phyloP scores from a whole-genome alignment of 23 tunicate species.

The Trididemnum clinides region DNA sequence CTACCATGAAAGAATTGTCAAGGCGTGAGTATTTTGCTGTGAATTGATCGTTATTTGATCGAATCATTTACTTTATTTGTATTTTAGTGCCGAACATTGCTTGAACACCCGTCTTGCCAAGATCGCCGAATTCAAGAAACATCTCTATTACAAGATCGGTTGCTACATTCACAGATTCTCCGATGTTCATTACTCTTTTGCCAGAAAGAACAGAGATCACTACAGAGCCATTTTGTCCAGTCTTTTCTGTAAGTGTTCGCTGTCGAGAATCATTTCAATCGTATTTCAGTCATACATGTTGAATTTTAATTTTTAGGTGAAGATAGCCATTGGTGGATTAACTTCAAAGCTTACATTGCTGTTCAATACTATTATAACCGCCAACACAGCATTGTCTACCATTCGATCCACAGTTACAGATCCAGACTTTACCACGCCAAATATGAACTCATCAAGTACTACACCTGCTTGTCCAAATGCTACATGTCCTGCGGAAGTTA shows the following conservation, averaged over 20 bases:
- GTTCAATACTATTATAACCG: neutral
- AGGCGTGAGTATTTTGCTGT: slow-evolving; percentile 24
- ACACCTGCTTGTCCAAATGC: slow-evolving; percentile 44
- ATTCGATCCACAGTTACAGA: neutral
- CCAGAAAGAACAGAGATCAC: slow-evolving; percentile 6
- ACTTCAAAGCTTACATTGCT: neutral
- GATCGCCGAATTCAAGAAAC: slow-evolving; percentile 44
- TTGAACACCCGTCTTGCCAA: slow-evolving; percentile 54
- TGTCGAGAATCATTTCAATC: no score
- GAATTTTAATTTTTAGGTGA: no score
- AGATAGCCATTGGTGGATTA: slow-evolving; percentile 11
- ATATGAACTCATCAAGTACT: slow-evolving; percentile 25
- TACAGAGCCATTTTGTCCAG: neutral
- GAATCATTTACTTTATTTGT: neutral
- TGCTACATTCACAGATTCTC: slow-evolving; percentile 44
- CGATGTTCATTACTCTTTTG: slow-evolving; percentile 8
- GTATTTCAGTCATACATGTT: no score
- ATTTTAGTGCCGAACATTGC: slow-evolving; percentile 22
- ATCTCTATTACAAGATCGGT: slow-evolving; percentile 28
- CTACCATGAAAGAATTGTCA: slow-evolving; percentile 35
- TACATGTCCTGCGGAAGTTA: slow-evolving; percentile 34
- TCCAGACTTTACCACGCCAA: slow-evolving; percentile 4
- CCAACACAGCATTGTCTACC: slow-evolving; percentile 18
- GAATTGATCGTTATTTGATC: neutral
- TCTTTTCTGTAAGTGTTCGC: slow-evolving; percentile 39